Percentiles rank a stretch among this genome's conserved stretches.
These are phyloP conservation scores for Hipposideros armiger DNA, from an alignment of 2,113 vertebrate species.

Conservation along the genomic window DNA sequence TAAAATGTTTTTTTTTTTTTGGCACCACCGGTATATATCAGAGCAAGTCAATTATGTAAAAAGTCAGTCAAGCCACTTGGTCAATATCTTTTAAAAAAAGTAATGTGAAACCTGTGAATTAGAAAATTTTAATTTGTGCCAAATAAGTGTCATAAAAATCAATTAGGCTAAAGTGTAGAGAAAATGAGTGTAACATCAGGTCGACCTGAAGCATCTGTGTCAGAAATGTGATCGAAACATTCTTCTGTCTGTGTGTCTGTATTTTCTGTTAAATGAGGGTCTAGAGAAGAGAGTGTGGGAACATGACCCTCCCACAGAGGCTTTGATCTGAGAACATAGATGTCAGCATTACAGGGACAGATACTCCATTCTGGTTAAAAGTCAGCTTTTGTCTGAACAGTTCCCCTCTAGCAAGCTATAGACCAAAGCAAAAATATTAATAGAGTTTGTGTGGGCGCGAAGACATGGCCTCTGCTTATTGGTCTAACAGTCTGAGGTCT, in stretches of 20 bases:
- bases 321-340: conserved; percentile 48
- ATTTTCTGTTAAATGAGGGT: conserved; percentile 10
- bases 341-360: not conserved
- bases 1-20: no score
- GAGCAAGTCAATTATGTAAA: not conserved
- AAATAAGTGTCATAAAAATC: conserved; percentile 1
- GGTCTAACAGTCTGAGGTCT: not conserved
- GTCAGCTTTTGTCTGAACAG: conserved; percentile 67
- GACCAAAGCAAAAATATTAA: conserved; percentile 54
- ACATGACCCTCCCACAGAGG: not conserved
- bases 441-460: not conserved
- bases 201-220: not conserved
- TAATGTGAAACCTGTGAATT: not conserved
- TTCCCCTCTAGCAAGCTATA: conserved; percentile 36
- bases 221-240: not conserved
- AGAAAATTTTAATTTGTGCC: not conserved
- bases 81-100: not conserved
- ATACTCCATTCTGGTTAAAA: conserved; percentile 48
- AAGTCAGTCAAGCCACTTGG: not conserved
- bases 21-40: not conserved
- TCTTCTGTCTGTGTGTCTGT: not conserved
- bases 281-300: not conserved
- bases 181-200: not conserved
- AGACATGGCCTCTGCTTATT: not conserved
- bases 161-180: not conserved